A percentile compares a stretch with the other conserved stretches of the same genome.
Evolutionary conservation across 2,888 invertebrate species (phyloP).

Genomic region (Hololepta plana): DNA sequence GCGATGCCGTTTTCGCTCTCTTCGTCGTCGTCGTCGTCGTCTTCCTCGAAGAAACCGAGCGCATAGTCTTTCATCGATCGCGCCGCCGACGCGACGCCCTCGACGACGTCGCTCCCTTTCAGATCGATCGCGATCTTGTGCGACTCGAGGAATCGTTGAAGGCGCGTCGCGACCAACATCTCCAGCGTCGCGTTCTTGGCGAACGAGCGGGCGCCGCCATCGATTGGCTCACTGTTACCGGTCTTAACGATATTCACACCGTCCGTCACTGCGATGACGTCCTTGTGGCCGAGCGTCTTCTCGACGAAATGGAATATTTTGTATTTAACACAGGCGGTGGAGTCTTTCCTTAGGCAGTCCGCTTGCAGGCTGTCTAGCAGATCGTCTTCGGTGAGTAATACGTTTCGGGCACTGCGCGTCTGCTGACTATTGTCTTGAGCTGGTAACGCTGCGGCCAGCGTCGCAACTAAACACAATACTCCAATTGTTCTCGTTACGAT

Average conservation of each 20-base stretch:
- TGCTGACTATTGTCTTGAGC: slow-evolving; percentile 53
- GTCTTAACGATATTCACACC: slow-evolving; percentile 72
- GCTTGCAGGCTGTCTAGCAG: slow-evolving; percentile 57
- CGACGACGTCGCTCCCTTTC: slow-evolving; percentile 67
- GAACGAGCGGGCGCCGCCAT: slow-evolving; percentile 60
- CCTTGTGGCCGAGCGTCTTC: slow-evolving; percentile 65
- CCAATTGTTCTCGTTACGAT: slow-evolving; percentile 31
- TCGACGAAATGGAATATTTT: slow-evolving; percentile 75
- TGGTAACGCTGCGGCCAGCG: slow-evolving; percentile 44
- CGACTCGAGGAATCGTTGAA: slow-evolving; percentile 58
- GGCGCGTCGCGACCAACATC: slow-evolving; percentile 42
- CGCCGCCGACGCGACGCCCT: slow-evolving; percentile 61
- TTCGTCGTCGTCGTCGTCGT: slow-evolving; percentile 30
- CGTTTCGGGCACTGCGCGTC: slow-evolving; percentile 32
- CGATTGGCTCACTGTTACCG: slow-evolving; percentile 39
- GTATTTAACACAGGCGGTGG: slow-evolving; percentile 70
- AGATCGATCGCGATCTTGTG: slow-evolving; percentile 72
- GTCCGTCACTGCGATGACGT: slow-evolving; percentile 60
- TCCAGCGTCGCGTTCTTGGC: slow-evolving; percentile 46
- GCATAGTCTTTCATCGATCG: slow-evolving; percentile 60
- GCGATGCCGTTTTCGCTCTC: too few species aligned
- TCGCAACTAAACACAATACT: slow-evolving; percentile 33
- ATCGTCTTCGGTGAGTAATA: slow-evolving; percentile 54
- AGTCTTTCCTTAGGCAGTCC: slow-evolving; percentile 68
- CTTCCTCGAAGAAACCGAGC: slow-evolving; percentile 41